phyloP scores from a whole-genome alignment of 2,888 invertebrate genomes.

The Cephus pulcher region DNA sequence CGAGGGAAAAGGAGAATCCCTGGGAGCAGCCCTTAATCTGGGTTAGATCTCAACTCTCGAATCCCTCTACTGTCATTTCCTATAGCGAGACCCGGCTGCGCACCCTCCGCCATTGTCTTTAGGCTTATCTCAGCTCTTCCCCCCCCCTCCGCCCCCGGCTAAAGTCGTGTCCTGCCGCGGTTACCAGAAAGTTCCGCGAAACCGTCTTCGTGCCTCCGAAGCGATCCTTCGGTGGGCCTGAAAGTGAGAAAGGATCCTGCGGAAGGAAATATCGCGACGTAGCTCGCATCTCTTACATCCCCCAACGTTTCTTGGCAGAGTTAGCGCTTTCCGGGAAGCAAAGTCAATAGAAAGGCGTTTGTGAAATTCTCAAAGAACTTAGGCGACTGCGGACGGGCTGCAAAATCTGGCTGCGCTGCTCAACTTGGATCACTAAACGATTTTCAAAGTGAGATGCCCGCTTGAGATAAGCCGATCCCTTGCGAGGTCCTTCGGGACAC shows the following conservation, averaged over 20 bases:
- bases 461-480: slow-evolving; percentile 30
- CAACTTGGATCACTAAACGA: slow-evolving; percentile 32
- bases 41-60: slow-evolving; percentile 41
- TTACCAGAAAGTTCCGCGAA: background rate
- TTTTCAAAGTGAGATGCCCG: slow-evolving; percentile 35
- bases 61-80: slow-evolving; percentile 20
- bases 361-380: background rate
- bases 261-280: background rate
- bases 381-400: slow-evolving; percentile 20
- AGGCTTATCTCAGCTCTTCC: slow-evolving; percentile 38
- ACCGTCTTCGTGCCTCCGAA: background rate
- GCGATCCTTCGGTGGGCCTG: no score
- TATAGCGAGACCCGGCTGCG: slow-evolving; percentile 9
- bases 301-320: no score
- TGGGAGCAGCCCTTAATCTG: slow-evolving; percentile 45
- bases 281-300: background rate
- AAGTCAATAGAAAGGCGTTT: background rate
- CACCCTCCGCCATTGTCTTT: slow-evolving; percentile 49
- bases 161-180: slow-evolving; percentile 16
- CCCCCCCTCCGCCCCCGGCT: background rate
- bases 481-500: background rate
- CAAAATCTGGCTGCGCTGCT: slow-evolving; percentile 18
- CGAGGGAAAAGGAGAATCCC: background rate
- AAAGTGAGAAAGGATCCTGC: background rate
- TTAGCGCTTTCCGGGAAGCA: no score